Percentiles rank a stretch among this genome's conserved stretches.
phyloP scores from a whole-genome alignment of 2,888 invertebrate species.

The Drosophila niveifrons region DNA sequence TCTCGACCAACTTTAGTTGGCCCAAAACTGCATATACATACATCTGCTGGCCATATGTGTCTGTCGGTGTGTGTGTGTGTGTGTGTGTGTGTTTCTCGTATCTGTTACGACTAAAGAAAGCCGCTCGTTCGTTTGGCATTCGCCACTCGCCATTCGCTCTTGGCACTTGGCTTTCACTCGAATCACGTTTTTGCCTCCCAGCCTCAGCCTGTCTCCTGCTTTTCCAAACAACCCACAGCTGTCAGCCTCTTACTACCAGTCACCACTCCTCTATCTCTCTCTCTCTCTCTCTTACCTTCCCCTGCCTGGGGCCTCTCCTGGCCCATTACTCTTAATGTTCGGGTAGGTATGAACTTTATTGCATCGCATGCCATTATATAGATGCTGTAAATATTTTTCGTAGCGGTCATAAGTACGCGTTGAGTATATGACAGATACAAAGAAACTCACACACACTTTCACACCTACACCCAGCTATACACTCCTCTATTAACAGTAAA shows the following conservation, averaged over 20 bases:
- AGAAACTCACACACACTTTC: slow-evolving; percentile 6
- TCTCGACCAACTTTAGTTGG: slow-evolving; percentile 64
- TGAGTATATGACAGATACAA: slow-evolving; percentile 22
- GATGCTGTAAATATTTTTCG: slow-evolving; percentile 65
- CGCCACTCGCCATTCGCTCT: slow-evolving; percentile 57
- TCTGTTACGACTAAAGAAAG: slow-evolving; percentile 61
- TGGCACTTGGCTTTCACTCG: slow-evolving; percentile 75
- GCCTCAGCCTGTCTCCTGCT: slow-evolving; percentile 21
- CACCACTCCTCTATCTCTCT: no score
- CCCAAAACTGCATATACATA: slow-evolving; percentile 49
- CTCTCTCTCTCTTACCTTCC: not conserved
- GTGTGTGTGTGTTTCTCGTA: slow-evolving; percentile 27
- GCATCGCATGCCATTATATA: slow-evolving; percentile 60
- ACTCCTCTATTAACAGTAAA: slow-evolving; percentile 10
- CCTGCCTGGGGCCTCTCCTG: slow-evolving; percentile 10
- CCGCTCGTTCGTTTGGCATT: slow-evolving; percentile 27
- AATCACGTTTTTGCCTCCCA: slow-evolving; percentile 53
- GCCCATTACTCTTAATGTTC: slow-evolving; percentile 39
- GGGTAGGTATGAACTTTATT: slow-evolving; percentile 56
- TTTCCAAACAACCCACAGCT: slow-evolving; percentile 48
- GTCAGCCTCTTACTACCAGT: slow-evolving; percentile 4
- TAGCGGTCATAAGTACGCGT: slow-evolving; percentile 57
- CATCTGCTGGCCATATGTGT: slow-evolving; percentile 23
- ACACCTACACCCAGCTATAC: not conserved
- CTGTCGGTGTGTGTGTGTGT: slow-evolving; percentile 13